Percentiles rank a stretch among this genome's conserved stretches.
Conservation (phyloP, 2,113 vertebrate species). For the Peromyscus polionotus region DNA sequence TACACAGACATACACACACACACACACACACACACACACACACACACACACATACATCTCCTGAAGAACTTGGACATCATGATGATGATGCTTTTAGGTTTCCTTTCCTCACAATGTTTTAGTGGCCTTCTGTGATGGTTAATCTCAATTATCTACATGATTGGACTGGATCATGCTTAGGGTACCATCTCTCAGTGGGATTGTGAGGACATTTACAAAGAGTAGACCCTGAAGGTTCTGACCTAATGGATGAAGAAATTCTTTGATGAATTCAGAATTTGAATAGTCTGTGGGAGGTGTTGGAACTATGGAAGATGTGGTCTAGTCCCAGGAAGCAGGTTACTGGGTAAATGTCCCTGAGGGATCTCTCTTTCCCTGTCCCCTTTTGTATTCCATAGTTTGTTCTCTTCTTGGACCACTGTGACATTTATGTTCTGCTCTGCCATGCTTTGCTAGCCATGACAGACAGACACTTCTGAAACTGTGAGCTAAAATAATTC, state of each 20-base stretch:
- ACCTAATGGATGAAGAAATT: background rate
- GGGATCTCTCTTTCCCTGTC: background rate
- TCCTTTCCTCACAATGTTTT: slow-evolving; percentile 90
- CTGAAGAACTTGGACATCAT: slow-evolving; percentile 92
- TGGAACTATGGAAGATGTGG: background rate
- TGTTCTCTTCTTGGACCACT: background rate
- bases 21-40: background rate
- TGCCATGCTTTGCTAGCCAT: background rate
- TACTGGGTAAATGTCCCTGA: background rate
- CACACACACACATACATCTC: slow-evolving; percentile 83
- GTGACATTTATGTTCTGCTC: background rate
- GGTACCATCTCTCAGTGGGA: background rate
- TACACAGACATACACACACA: background rate
- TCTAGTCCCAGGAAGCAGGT: background rate
- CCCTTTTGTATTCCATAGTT: background rate
- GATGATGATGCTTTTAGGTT: slow-evolving; percentile 88
- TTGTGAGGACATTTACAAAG: background rate
- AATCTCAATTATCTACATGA: background rate
- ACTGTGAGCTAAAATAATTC: background rate
- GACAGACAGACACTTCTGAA: background rate
- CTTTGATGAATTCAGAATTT: background rate
- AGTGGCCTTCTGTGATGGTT: slow-evolving; percentile 78
- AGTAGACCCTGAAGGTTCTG: background rate
- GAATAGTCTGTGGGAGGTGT: background rate
- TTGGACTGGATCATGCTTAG: background rate